These are phyloP conservation scores for Ursus arctos DNA, from an alignment of 2,113 vertebrate genomes.

Conservation along the genomic window DNA sequence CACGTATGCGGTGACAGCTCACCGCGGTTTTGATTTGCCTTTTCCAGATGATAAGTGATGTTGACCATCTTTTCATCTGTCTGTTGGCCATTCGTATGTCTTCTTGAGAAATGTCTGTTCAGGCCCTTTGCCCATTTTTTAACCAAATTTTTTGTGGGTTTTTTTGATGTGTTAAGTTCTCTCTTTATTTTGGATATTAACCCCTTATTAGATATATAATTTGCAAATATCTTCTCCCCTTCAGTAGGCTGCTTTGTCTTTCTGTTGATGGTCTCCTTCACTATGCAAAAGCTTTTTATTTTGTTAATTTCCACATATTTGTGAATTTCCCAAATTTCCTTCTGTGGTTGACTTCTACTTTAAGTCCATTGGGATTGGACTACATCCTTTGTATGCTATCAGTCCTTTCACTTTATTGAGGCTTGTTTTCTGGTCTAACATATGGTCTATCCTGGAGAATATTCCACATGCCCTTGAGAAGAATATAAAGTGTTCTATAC, in stretches of 20 bases:
- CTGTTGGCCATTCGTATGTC: not conserved
- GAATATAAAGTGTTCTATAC: not conserved
- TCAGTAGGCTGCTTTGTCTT: not conserved
- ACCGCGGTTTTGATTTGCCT: not conserved
- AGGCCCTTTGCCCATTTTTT: not conserved
- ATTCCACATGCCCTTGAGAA: not conserved
- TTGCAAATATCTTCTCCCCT: not conserved
- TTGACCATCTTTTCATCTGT: not conserved
- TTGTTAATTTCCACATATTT: slow-evolving; percentile 29
- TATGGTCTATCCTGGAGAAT: not conserved
- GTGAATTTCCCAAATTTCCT: slow-evolving; percentile 23
- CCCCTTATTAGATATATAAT: not conserved
- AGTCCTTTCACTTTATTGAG: not conserved
- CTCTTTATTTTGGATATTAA: not conserved
- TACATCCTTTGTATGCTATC: not conserved
- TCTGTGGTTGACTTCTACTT: slow-evolving; percentile 1
- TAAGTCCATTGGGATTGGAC: slow-evolving; percentile 13
- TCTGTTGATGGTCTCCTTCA: not conserved
- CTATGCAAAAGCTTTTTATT: not conserved
- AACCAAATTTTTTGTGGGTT: not conserved
- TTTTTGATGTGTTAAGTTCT: not conserved
- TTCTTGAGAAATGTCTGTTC: not conserved
- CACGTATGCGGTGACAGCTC: not conserved
- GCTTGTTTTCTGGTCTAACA: not conserved
- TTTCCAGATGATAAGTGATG: not conserved